A percentile compares a stretch with the other conserved stretches of the same genome.
Evolutionary conservation across 2,888 invertebrate genomes (phyloP).

Genomic region (Trichogramma evanescens): DNA sequence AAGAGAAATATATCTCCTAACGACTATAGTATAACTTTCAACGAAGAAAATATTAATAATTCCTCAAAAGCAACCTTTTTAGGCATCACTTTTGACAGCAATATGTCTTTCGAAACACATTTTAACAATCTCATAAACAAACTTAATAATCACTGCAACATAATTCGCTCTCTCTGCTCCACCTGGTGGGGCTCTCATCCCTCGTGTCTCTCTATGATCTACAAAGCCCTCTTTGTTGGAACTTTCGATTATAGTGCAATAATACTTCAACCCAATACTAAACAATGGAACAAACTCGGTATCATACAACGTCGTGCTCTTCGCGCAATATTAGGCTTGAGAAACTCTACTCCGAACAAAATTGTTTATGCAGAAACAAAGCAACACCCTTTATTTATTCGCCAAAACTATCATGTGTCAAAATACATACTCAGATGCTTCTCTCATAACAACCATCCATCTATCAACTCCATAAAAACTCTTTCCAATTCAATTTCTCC

Average conservation of each 20-base stretch:
- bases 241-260: neutral
- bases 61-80: neutral
- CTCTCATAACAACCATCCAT: no score
- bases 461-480: no score
- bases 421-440: no score
- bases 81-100: neutral
- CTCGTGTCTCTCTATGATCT: neutral
- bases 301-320: neutral
- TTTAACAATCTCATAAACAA: neutral
- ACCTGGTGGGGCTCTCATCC: conserved; percentile 3
- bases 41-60: neutral
- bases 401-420: neutral
- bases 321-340: neutral
- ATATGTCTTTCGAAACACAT: neutral
- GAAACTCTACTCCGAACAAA: conserved; percentile 1
- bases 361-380: neutral
- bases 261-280: neutral
- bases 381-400: neutral
- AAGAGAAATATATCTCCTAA: neutral
- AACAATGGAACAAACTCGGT: no score
- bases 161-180: neutral
- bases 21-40: neutral
- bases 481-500: no score
- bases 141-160: neutral
- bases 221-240: neutral